phyloP scores from a whole-genome alignment of 1,140 invertebrate species.

The Drosophila orena region DNA sequence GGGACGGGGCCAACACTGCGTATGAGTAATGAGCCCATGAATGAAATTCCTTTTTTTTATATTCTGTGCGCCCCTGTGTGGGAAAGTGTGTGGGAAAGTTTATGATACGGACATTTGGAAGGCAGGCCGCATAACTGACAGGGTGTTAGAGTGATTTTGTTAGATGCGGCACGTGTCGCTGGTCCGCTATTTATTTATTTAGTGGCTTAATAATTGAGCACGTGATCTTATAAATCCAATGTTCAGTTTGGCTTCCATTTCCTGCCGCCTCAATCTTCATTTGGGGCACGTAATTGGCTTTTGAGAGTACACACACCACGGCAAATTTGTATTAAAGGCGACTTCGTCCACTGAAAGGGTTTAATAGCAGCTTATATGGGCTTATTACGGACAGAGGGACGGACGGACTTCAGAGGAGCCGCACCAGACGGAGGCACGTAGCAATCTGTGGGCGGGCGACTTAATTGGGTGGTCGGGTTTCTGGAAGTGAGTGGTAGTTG shows the following conservation, averaged over 20 bases:
- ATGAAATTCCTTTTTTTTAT: slow-evolving; percentile 56
- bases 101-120: slow-evolving; percentile 26
- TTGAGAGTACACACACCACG: slow-evolving; percentile 59
- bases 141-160: slow-evolving; percentile 12
- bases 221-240: slow-evolving; percentile 81
- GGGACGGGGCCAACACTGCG: slow-evolving; percentile 39
- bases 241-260: slow-evolving; percentile 39
- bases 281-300: slow-evolving; percentile 80
- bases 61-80: slow-evolving; percentile 6
- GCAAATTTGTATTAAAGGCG: slow-evolving; percentile 78
- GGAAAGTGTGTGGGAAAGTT: slow-evolving; percentile 44
- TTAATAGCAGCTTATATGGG: slow-evolving; percentile 74
- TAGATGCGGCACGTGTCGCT: slow-evolving; percentile 63
- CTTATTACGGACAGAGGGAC: slow-evolving; percentile 56
- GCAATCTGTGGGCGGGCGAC: slow-evolving; percentile 15
- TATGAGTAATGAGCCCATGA: slow-evolving; percentile 72
- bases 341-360: slow-evolving; percentile 66
- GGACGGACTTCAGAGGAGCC: slow-evolving; percentile 37
- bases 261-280: slow-evolving; percentile 33
- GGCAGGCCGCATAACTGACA: slow-evolving; percentile 40
- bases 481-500: neutral
- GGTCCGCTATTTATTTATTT: slow-evolving; percentile 77
- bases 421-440: slow-evolving; percentile 57
- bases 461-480: slow-evolving; percentile 31
- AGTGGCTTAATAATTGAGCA: slow-evolving; percentile 82